Base-by-base conservation (phyloP, 2,888 invertebrate species). In the Agrotis ipsilon region DNA sequence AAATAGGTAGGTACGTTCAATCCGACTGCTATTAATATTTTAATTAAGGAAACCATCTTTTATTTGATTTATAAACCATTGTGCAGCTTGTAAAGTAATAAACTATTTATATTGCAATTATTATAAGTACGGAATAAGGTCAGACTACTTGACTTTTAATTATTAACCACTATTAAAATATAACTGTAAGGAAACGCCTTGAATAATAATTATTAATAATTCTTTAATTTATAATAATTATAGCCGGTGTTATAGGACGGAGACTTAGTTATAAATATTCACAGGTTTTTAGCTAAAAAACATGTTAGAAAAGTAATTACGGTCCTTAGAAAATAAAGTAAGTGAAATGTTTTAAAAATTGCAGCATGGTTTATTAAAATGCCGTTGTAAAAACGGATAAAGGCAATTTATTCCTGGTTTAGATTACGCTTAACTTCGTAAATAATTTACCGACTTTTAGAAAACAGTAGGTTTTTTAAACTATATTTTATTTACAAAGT, bases 171-270 rank as follows among this genome's bases (percentile, higher is more conserved):
- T 85, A 91, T 90, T 92, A 91, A 91, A 89, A 88, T 83, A 90
- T 90, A 90, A 91, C 84, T 83, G 89, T 87, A 88, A 91, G 93
- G 92, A 92, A 93, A 92, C 86, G 88, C 88, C 91, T 89, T 90
- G 91, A 87, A 84, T 70, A 70, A 76, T 75, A 62, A 74, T 75
- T 62, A 74, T 32, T 62, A 76, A 70, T 63, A 59, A 75, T 69
- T 84, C 78, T 80, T 88, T 89, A 89, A 92, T 90, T 88, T 84
- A 82, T 83, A 81, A 86, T 89, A 89, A 88, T 88, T 87, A 88
- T 81, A 82, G 48, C 43, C 18, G 65, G 52, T 60, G 72, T 43
- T 73, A 72, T 72, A 61, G 63, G 78, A 75, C 64, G 74, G 65
- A 24, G 61, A 69, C 54, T 55, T n/a, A 66, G 48, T 74, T 60